Evolutionary conservation across 2,113 vertebrate species (phyloP), one percentile per base, ranked within the genome.

Genomic region (Zootoca vivipara): DNA sequence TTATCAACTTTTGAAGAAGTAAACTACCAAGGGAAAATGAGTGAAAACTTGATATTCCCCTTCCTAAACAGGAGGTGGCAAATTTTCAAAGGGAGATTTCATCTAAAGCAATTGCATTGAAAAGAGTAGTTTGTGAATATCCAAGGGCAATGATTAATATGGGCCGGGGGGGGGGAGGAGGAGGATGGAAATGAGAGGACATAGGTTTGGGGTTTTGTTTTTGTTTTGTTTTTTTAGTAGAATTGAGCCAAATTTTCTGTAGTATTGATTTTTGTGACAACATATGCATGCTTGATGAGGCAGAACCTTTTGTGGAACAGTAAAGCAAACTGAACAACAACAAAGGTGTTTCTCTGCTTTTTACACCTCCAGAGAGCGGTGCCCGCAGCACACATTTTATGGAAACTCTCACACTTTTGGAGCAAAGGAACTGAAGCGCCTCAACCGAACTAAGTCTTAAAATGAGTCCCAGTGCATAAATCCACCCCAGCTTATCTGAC

Each of bases 81-180:
- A 18, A 56, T 70, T 86, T 70, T 86, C 75, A 86, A 81, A 82
- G 73, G 8, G 15, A 78, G 20, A 24, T 67, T 75, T 83, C 83
- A 56, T 83, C 42, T n/a, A 46, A 52, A 77, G 28, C 58, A 77
- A 28, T 88, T 62, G 42, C 24, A 15, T 13, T 78, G 73, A 46
- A 30, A 56, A 69, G 62, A 78, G 30, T 33, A 58, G 20, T 77
- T 28, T 67, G 46, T 77, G 80, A 8, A 33, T 88, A 46, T 46
- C 42, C 26, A 85, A 35, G 70, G n/a, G 30, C 7, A 85, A 13
- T 38, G 7, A 30, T 74, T 85, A 85, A 74, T 58, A 16, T 83
- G 10, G 46, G 46, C 46, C 2, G 30, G 26, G 67, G 7, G 9
- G 69, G 9, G 28, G 69, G n/a, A n/a, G 26, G 26, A 12, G 28